Conservation (phyloP, 2,888 invertebrate species). For the Nowickia ferox region DNA sequence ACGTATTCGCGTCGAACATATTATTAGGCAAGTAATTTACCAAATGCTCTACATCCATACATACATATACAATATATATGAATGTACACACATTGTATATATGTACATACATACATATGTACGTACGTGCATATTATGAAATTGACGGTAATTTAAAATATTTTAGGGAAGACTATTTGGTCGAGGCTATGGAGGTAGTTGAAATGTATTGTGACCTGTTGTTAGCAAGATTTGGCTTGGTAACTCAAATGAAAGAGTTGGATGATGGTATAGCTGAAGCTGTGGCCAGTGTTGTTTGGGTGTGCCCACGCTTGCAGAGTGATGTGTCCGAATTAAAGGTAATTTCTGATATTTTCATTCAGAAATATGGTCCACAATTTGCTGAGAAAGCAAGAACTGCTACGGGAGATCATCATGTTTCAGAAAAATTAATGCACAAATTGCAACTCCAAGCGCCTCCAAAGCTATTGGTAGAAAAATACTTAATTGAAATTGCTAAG, state of each 20-base stretch:
- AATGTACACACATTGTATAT: not conserved
- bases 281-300: constrained; percentile 96
- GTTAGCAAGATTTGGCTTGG: constrained; percentile 96
- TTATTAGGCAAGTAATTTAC: constrained; percentile 87
- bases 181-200: constrained; percentile 99
- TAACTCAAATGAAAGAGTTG: constrained; percentile 97
- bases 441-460: constrained; percentile 97
- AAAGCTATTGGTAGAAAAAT: constrained; percentile 96
- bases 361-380: constrained; percentile 96
- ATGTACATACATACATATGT: not conserved
- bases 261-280: constrained; percentile 98
- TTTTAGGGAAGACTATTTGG: constrained; percentile 96
- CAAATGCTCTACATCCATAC: not conserved
- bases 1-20: constrained; percentile 98
- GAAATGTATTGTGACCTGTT: constrained; percentile 99
- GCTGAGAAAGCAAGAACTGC: constrained; percentile 94
- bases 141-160: not conserved
- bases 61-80: not conserved
- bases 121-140: not conserved
- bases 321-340: constrained; percentile 91
- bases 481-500: constrained; percentile 97
- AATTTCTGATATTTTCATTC: constrained; percentile 93
- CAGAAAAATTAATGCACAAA: constrained; percentile 96
- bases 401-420: constrained; percentile 93
- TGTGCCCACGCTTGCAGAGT: constrained; percentile 94